Evolutionary conservation across 2,888 invertebrate genomes (phyloP).

Genomic region (Glyphotaelius pellucidus): DNA sequence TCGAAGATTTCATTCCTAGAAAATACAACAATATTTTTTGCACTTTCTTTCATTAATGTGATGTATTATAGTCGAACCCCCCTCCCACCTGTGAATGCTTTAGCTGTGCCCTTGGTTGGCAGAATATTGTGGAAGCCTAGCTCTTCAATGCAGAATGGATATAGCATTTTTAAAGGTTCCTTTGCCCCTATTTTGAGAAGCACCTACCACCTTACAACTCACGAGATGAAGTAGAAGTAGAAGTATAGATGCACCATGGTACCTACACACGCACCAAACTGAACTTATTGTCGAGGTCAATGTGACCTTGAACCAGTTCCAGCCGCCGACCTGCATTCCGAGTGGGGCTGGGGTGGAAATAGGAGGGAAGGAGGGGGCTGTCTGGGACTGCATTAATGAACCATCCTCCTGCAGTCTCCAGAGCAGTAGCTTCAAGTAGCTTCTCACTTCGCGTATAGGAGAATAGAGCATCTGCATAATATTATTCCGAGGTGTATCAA

Average conservation of each 20-base stretch:
- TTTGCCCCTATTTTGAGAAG: not conserved
- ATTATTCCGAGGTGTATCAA: no score
- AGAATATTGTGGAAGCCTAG: no score
- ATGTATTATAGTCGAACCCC: no score
- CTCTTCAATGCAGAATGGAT: no score
- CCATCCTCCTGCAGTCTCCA: not conserved
- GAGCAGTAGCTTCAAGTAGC: not conserved
- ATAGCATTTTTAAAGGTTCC: no score
- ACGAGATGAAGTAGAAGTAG: not conserved
- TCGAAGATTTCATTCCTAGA: no score
- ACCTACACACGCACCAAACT: not conserved
- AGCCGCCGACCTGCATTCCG: not conserved
- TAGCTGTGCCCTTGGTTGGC: no score
- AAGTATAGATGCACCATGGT: not conserved
- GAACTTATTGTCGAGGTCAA: not conserved
- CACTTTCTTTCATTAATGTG: no score
- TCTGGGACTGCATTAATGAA: not conserved
- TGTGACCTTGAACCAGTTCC: not conserved
- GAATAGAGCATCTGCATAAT: not conserved
- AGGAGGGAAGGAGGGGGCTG: not conserved
- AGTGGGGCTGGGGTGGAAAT: not conserved
- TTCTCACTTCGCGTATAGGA: not conserved
- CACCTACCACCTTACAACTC: not conserved
- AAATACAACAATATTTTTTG: no score
- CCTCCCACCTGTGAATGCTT: no score